A percentile compares a stretch with the other conserved stretches of the same genome.
Evolutionary conservation across 2,888 invertebrate genomes (phyloP).

Genomic region (Netelia virgata): DNA sequence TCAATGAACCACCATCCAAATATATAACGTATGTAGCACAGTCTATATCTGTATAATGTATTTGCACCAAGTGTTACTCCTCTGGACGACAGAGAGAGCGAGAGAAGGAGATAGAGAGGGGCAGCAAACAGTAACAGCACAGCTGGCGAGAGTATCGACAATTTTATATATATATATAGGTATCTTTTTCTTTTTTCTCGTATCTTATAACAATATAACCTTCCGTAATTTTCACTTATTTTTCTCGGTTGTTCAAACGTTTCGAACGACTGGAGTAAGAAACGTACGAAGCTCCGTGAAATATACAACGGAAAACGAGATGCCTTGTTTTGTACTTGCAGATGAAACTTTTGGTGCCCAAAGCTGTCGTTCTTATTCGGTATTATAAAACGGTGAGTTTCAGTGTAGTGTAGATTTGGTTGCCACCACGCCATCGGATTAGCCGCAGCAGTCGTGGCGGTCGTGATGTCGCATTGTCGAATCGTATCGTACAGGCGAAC

Average conservation of each 20-base stretch:
- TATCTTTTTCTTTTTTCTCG: not conserved
- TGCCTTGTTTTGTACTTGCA: conserved; percentile 23
- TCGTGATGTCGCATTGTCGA: conserved; percentile 51
- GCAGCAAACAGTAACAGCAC: conserved; percentile 34
- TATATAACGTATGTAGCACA: not conserved
- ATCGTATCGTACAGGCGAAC: conserved; percentile 32
- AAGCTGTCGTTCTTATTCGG: conserved; percentile 6
- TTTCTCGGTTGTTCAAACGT: not conserved
- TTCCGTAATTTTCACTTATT: conserved; percentile 1
- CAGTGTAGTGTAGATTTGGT: conserved; percentile 51
- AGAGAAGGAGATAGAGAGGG: not conserved
- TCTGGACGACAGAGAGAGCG: not conserved
- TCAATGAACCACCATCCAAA: conserved; percentile 31
- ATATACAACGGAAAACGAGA: not conserved
- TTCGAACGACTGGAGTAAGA: not conserved
- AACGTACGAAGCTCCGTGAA: not conserved
- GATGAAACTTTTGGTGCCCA: conserved; percentile 8
- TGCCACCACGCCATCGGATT: conserved; percentile 57
- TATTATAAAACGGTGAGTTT: conserved; percentile 32
- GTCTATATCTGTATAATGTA: conserved; percentile 13
- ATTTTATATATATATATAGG: not conserved
- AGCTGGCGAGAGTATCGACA: conserved; percentile 54
- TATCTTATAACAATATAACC: not conserved
- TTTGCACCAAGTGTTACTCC: too few species aligned
- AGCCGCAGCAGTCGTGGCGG: conserved; percentile 46